Evolutionary conservation across 2,113 vertebrate genomes (phyloP), one percentile per base, ranked within the genome.

Genomic region (Semnornis frantzii): DNA sequence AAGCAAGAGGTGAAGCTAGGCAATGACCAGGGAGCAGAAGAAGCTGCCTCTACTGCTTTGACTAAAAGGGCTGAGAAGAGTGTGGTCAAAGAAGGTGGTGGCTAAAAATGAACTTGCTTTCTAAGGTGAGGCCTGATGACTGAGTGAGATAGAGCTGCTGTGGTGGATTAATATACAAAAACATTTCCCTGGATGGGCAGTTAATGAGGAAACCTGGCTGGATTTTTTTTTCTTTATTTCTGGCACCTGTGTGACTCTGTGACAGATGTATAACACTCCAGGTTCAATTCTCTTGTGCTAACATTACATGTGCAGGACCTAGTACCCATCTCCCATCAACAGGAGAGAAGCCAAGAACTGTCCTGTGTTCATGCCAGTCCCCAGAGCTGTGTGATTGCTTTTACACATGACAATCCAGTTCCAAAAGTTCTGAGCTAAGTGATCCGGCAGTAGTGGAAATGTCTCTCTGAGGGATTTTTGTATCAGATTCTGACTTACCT

Each of bases 1-100:
- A 93, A 74, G 31, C 87, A 71, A 90, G 80, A 44, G 90, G 82
- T 92, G 85, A 96, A 94, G 85, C 62, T 60, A 93, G 96, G 96
- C 90, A 83, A 95, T 81, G 92, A 87, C 52, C 87, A 65, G 76
- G 30, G 62, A 90, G 69, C 64, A 71, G 68, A 89, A 85, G 64
- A 91, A 92, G 80, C 3, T 3, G 57, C 42, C 85, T 78, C 62
- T 83, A 39, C 64, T 68, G 37, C 69, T 90, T 69, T 90, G 82
- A 80, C 70, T 54, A 65, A 91, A 92, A 91, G 24, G 6, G 1
- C 34, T 87, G 66, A 31, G 23, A 74, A 69, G 42, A 87, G 52
- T 64, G 72, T 39, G 72, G 79, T 60, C 82, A 83, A 82, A 76
- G 57, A 57, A 85, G 34, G 16, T 46, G 15, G 37, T 85, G 52